These are phyloP conservation scores for Squalus acanthias DNA, from an alignment of 2,797 vertebrate genomes.

Conservation along the genomic window DNA sequence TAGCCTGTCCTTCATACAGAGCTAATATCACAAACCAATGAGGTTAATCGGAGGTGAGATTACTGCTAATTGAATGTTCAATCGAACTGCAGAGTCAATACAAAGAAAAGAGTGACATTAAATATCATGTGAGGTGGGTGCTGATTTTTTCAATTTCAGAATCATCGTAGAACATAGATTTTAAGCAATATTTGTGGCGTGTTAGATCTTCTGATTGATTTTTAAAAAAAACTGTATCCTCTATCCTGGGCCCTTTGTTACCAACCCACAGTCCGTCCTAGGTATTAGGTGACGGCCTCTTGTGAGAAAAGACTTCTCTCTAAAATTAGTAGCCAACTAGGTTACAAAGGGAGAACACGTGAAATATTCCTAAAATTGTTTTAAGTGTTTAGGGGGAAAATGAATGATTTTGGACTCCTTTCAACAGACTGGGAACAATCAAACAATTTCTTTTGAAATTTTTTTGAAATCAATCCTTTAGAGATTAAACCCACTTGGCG, in stretches of 20 bases:
- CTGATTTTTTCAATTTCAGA: no score
- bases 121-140: no score
- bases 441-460: conserved; percentile 60
- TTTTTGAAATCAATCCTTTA: conserved; percentile 64
- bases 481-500: conserved; percentile 55
- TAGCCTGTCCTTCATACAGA: not conserved
- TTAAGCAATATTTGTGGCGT: not conserved
- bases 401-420: conserved; percentile 59
- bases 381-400: not conserved
- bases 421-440: conserved; percentile 65
- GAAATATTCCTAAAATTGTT: not conserved
- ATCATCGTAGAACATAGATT: not conserved
- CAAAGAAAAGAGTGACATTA: not conserved
- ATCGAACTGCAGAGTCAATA: not conserved
- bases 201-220: not conserved
- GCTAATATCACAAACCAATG: no score
- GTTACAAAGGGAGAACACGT: not conserved
- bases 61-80: not conserved
- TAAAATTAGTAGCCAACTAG: not conserved
- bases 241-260: not conserved
- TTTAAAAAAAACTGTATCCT: not conserved
- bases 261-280: not conserved
- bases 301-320: not conserved
- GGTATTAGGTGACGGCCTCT: not conserved
- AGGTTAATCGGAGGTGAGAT: not conserved